A percentile compares a stretch with the other conserved stretches of the same genome.
Evolutionary conservation across 2,888 invertebrate genomes (phyloP).

Genomic region (Agrochola lota): DNA sequence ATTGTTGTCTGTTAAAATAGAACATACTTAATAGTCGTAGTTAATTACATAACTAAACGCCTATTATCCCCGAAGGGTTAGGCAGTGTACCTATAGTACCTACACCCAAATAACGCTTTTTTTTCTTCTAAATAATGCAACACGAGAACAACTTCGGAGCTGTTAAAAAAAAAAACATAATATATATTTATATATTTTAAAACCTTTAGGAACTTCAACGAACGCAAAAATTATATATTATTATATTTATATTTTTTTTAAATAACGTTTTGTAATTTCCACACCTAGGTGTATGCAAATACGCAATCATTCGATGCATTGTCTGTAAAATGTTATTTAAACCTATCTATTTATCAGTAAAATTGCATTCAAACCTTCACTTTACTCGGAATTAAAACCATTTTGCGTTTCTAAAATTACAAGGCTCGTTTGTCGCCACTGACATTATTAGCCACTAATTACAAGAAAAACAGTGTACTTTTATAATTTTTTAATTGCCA

Average conservation of each 20-base stretch:
- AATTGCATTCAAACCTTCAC: neutral
- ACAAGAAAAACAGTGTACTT: conserved; percentile 45
- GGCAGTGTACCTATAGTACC: too few species aligned
- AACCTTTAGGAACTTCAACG: too few species aligned
- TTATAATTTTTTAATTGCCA: conserved; percentile 63
- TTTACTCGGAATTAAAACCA: neutral
- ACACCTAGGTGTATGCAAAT: neutral
- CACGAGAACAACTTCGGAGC: too few species aligned
- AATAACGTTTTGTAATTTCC: neutral
- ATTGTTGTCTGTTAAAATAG: neutral
- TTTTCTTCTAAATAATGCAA: neutral
- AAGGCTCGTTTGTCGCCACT: conserved; percentile 17
- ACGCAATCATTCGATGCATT: neutral
- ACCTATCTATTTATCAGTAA: neutral
- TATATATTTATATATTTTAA: too few species aligned
- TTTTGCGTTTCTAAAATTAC: conserved; percentile 24
- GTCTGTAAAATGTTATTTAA: neutral
- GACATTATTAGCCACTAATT: conserved; percentile 40
- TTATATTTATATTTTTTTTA: too few species aligned
- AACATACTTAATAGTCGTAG: neutral
- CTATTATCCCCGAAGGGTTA: too few species aligned
- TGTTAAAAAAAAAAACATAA: too few species aligned
- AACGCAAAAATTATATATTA: too few species aligned
- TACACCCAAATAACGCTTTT: too few species aligned
- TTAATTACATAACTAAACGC: neutral